Evolutionary conservation across 1,140 invertebrate genomes (phyloP).

Genomic region (Marisa cornuarietis): DNA sequence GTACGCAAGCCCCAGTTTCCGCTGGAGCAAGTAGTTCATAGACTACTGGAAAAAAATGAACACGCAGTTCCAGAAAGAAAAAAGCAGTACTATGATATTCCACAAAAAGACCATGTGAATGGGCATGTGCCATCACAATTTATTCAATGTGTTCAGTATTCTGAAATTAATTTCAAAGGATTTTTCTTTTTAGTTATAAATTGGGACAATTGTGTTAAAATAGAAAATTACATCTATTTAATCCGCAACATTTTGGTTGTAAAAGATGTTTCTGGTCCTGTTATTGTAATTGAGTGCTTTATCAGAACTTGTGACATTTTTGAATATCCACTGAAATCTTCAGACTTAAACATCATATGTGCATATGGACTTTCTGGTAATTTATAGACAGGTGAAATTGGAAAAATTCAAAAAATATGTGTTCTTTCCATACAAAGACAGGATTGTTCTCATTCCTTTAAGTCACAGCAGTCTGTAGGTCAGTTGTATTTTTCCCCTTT

Average conservation of each 20-base stretch:
- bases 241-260: conserved; percentile 1
- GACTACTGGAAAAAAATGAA: conserved; percentile 42
- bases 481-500: too few species aligned
- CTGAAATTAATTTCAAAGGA: not conserved
- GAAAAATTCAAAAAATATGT: not conserved
- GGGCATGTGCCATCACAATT: not conserved
- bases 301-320: too few species aligned
- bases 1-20: conserved; percentile 43
- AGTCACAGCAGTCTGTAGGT: too few species aligned
- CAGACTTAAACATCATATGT: not conserved
- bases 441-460: too few species aligned
- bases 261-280: not conserved
- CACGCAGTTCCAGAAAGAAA: not conserved
- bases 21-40: conserved; percentile 50
- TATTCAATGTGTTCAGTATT: not conserved
- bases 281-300: not conserved
- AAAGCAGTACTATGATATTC: not conserved
- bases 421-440: too few species aligned
- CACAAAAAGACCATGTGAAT: not conserved
- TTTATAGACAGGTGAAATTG: not conserved
- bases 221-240: not conserved
- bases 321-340: not conserved
- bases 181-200: not conserved
- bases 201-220: conserved; percentile 18
- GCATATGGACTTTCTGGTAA: not conserved